Evolutionary conservation across 2,888 invertebrate genomes (phyloP), one percentile per base, ranked within the genome.

Genomic region (Parelbella ahira): DNA sequence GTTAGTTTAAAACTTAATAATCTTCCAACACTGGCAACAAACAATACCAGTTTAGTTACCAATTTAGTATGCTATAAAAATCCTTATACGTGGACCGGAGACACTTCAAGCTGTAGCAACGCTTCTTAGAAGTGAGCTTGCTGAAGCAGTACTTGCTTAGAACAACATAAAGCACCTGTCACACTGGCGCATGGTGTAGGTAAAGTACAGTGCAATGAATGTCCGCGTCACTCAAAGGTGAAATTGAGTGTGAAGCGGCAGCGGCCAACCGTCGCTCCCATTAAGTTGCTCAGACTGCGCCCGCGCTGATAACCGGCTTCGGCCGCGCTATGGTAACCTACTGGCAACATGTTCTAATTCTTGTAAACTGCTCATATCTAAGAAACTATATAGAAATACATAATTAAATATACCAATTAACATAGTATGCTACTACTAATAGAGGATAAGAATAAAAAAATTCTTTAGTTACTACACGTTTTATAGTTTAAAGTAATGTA

Each of bases 171-270:
- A 63, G 68, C 78, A 83, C 81, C 78, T 81, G 83, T 67, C 61
- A 54, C 47, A 44, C 56, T 50, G 54, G 47, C 50, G 52, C 55
- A 56, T 41, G 32, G 21, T 33, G 41, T 42, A 42, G 64, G 66
- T 67, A 59, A 77, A 80, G 80, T 80, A 76, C 41, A 71, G 74
- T 63, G 68, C 74, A 78, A 86, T 86, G 68, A 81, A 81, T 84
- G 87, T 84, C 79, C 75, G 82, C 76, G 86, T 86, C 87, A 81
- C 74, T 87, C 87, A 86, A 74, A 84, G 82, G 82, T 84, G 87
- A 87, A 87, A 87, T 87, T 86, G 84, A 82, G 81, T 87, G 87
- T 84, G 84, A 86, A 83, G 83, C 81, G 74, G 83, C 86, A 84
- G 87, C 76, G 82, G 76, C 74, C 61, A 74, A 79, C 75, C 82